phyloP scores from a whole-genome alignment of 2,888 invertebrate species.

The Andricus quercusramuli region DNA sequence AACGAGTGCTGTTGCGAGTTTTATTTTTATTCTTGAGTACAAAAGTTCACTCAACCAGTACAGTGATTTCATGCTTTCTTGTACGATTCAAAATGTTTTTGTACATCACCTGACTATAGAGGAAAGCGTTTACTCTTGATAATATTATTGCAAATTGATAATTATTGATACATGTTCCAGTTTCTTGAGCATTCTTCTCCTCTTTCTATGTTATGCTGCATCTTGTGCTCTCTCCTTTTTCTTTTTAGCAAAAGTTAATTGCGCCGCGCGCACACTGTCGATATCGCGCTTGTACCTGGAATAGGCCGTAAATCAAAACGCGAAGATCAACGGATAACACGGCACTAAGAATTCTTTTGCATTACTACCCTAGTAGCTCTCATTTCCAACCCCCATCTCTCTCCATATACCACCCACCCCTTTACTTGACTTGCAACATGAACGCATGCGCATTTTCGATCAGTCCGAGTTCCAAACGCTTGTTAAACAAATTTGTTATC shows the following conservation, averaged over 20 bases:
- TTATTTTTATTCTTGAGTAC: too few species aligned
- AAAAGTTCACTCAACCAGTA: too few species aligned
- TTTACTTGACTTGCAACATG: background rate
- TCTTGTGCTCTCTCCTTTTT: background rate
- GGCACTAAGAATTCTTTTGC: background rate
- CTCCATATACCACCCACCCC: background rate
- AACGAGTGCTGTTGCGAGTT: too few species aligned
- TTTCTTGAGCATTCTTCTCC: background rate
- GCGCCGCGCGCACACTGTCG: background rate
- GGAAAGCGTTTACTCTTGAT: too few species aligned
- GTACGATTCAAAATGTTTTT: too few species aligned
- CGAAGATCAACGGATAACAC: constrained; percentile 2
- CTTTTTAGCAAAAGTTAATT: background rate
- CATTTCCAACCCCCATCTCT: constrained; percentile 51
- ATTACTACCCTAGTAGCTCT: constrained; percentile 73
- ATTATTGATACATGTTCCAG: too few species aligned
- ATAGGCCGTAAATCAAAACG: background rate
- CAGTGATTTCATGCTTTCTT: too few species aligned
- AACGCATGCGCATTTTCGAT: background rate
- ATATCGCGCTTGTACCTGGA: background rate
- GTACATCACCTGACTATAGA: too few species aligned
- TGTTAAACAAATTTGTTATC: too few species aligned
- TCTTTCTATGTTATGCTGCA: background rate
- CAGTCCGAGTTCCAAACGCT: too few species aligned
- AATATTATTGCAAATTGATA: too few species aligned